Conservation (phyloP, 1,140 invertebrate genomes). For the Neotoxoptera formosana region DNA sequence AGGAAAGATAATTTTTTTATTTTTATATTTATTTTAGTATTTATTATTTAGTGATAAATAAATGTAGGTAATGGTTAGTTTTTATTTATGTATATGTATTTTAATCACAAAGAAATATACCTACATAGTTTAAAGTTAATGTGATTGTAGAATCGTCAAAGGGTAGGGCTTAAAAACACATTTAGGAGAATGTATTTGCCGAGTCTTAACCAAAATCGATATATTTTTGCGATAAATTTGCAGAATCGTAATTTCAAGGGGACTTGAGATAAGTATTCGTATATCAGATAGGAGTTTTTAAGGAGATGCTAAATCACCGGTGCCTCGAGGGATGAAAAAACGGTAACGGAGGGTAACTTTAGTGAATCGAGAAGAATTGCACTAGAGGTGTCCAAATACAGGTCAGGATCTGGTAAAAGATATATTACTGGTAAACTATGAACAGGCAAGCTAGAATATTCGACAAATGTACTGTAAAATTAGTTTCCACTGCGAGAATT, state of each 20-base stretch:
- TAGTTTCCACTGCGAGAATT: slow-evolving; percentile 24
- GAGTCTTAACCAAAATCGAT: slow-evolving; percentile 24
- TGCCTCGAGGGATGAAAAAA: slow-evolving; percentile 38
- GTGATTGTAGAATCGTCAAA: not conserved
- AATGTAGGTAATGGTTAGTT: not conserved
- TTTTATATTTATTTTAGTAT: not conserved
- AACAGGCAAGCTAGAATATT: not conserved
- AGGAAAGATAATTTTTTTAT: not conserved
- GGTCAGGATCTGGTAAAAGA: not conserved
- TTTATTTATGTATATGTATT: not conserved
- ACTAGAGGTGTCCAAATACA: slow-evolving; percentile 19
- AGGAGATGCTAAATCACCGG: slow-evolving; percentile 42
- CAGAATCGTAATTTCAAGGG: slow-evolving; percentile 6
- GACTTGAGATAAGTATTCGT: not conserved
- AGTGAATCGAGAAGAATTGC: not conserved
- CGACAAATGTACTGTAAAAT: slow-evolving; percentile 54
- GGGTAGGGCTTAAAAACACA: not conserved
- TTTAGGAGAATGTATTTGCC: not conserved
- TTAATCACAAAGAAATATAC: not conserved
- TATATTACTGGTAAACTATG: slow-evolving; percentile 12
- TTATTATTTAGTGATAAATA: not conserved
- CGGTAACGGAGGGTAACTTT: slow-evolving; percentile 20
- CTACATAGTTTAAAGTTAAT: not conserved
- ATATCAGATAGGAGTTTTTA: slow-evolving; percentile 36
- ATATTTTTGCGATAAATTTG: slow-evolving; percentile 36